phyloP scores from a whole-genome alignment of 2,113 vertebrate genomes.

The Murina feae region DNA sequence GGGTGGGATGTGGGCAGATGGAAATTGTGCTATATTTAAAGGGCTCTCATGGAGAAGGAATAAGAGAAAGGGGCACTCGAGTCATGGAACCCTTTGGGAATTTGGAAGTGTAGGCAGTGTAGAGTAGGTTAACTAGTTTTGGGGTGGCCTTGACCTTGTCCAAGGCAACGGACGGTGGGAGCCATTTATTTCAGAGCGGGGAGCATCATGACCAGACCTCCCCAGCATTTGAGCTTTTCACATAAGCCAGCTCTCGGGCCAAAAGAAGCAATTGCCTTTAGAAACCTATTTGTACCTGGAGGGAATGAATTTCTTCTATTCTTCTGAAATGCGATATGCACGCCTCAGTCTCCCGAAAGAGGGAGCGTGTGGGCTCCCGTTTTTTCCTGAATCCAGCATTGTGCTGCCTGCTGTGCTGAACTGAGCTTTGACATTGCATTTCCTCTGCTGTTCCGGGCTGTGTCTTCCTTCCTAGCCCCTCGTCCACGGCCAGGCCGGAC shows the following conservation, averaged over 20 bases:
- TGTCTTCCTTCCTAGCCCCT: not conserved
- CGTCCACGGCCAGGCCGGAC: not conserved
- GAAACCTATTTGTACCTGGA: not conserved
- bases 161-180: not conserved
- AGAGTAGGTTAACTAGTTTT: not conserved
- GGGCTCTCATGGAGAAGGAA: not conserved
- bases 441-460: not conserved
- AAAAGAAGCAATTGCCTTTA: not conserved
- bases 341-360: not conserved
- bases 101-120: not conserved
- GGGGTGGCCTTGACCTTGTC: not conserved
- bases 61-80: not conserved
- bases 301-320: not conserved
- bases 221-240: not conserved
- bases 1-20: not conserved
- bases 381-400: not conserved
- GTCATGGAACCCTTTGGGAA: not conserved
- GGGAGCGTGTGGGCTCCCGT: fast-evolving
- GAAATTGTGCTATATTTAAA: not conserved
- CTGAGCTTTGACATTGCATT: not conserved
- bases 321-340: not conserved
- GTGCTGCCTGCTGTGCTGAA: not conserved
- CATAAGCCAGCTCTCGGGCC: not conserved
- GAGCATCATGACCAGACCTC: not conserved
- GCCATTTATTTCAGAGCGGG: not conserved